Base-by-base conservation (phyloP, 2,888 invertebrate genomes). In the Eudasyphora cyanicolor region DNA sequence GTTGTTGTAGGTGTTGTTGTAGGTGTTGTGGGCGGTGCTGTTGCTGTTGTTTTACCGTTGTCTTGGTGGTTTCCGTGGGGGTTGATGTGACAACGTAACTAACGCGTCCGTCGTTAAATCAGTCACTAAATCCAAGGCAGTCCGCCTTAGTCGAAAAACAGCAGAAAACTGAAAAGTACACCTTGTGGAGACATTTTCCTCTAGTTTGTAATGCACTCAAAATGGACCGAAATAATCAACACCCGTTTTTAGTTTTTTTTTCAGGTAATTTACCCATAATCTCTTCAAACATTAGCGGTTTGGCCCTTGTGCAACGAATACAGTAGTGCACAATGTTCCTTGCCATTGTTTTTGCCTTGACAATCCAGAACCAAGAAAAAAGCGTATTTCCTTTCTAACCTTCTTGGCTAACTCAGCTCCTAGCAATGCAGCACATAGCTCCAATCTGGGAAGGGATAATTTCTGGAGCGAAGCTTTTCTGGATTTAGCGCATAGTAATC, bases 401-500 rank as follows among this genome's bases (percentile, higher is more conserved):
- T 5, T 7, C 5, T 10, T 10, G 5, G 10, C 10, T 35, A 35
- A 10, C 5, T 35, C 35, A 7, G 35, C 5, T 10, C 5, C 5
- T 10, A 35, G 10, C 5, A 35, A 10, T 7, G 35, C 35, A n/a
- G 42, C 69, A 2, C 35, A 69, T n/a, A 35, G 69, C 38, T 69
- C 69, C 17, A 27, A 32, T 27, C 62, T 27, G 14, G 62, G 29
- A 14, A 62, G n/a, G 14, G 62, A 32, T 62, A 62, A 62, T 62
- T 29, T 62, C 27, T 62, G 29, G 12, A 62, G 2, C 12, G 62
- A 10, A 8, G 45, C n/a, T 19, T 19, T 38, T 27, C 21, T 35
- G 38, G 69, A 69, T 6, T 69, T 69, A 19, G 69, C 42, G 21
- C 69, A 69, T 4, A 69, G 14, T 17, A 69, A 19, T 35, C 24